Evolutionary conservation across 2,797 vertebrate species (phyloP).

Genomic region (Syndactyla subalaris): DNA sequence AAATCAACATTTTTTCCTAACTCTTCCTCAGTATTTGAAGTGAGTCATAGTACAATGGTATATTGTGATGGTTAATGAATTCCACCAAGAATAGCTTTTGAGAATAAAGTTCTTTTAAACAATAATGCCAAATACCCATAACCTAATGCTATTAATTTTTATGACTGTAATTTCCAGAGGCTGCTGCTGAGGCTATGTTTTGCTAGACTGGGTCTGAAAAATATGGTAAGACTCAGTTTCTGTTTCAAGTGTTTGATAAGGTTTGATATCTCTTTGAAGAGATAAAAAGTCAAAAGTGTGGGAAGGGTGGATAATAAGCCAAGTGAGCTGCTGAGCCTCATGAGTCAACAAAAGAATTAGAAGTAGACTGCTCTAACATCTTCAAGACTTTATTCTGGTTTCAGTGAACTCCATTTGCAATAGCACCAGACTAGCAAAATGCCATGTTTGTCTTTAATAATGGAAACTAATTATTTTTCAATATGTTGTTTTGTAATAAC

Average conservation of each 20-base stretch:
- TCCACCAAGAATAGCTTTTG: not conserved
- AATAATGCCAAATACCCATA: not conserved
- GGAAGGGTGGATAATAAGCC: not conserved
- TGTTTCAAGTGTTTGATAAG: not conserved
- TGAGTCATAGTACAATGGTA: not conserved
- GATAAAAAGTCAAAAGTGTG: not conserved
- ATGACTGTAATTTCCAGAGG: not conserved
- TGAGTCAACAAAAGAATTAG: not conserved
- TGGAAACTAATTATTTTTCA: not conserved
- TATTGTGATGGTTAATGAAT: not conserved
- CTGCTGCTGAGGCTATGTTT: not conserved
- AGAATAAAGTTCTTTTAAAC: not conserved
- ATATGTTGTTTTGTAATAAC: not conserved
- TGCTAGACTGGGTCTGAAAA: not conserved
- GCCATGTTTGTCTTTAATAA: not conserved
- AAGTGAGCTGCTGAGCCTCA: not conserved
- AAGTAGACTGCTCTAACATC: not conserved
- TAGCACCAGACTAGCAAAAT: not conserved
- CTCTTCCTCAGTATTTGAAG: not conserved
- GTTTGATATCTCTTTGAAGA: not conserved
- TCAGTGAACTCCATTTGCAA: not conserved
- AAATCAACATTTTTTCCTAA: not conserved
- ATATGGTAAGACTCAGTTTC: not conserved
- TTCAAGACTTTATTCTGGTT: not conserved
- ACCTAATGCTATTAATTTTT: not conserved